Base-by-base conservation (phyloP, 2,888 invertebrate genomes). In the Idaea dimidiata region DNA sequence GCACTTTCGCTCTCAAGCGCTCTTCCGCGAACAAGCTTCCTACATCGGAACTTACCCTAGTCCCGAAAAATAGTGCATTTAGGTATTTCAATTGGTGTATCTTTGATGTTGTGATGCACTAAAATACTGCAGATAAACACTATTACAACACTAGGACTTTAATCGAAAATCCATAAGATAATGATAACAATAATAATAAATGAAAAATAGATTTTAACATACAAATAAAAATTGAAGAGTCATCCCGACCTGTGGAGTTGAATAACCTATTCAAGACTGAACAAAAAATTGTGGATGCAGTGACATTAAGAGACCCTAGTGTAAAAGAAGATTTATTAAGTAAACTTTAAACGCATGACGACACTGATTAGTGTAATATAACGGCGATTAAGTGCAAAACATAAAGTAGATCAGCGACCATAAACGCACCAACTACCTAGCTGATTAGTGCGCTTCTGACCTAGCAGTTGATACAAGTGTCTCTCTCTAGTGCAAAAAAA, bases 1-100 rank as follows among this genome's bases (percentile, higher is more conserved):
- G 84, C 87, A 91, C 91, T 91, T 90, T 91, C 91, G 90, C 86
- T 89, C 82, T 89, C 86, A 74, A 70, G 73, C 74, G 66, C 71
- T 62, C 73, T 82, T 83, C 83, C 86, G 83, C 75, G 76, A 72
- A 72, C 67, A 63, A 70, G 54, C 62, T 66, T 69, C 66, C 65
- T 65, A 58, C 56, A 32, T 54, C 55, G 62, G 58, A 43, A 43
- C 10, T 43, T 43, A 43, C 43, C 43, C 43, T 43, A 43, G 43
- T 43, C 32, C 16, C 31, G 6, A 31, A 32, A 14, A 31, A 58
- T 31, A 58, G n/a, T 58, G n/a, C 8, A 31, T 43, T 43, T 43
- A 43, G 43, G 10, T 43, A 43, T 43, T 33, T 5, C 3, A 14
- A 33, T 5, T 43, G 10, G 43, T 43, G 43, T 43, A 43, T 43